phyloP scores from a whole-genome alignment of 2,113 vertebrate species.

The Labeo rohita region DNA sequence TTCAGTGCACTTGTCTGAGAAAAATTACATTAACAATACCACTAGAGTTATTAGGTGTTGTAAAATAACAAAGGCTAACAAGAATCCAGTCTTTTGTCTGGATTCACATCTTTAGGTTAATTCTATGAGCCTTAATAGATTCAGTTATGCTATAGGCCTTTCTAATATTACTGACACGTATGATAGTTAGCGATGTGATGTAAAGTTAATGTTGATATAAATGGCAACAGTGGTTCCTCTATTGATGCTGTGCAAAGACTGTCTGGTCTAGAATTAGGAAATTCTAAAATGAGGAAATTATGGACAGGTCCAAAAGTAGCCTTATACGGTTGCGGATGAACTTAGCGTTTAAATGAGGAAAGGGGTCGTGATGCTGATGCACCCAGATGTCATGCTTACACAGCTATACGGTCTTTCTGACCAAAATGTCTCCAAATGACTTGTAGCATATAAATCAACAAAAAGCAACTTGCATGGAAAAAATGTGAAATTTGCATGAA shows the following conservation, averaged over 20 bases:
- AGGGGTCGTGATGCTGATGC: neutral
- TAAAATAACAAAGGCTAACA: neutral
- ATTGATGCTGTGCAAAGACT: neutral
- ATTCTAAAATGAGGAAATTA: neutral
- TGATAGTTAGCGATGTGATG: neutral
- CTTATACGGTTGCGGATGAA: constrained; percentile 43
- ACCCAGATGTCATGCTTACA: neutral
- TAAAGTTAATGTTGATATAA: neutral
- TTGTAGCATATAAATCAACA: neutral
- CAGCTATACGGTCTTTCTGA: neutral
- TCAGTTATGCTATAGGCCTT: constrained; percentile 14
- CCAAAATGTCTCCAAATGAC: neutral
- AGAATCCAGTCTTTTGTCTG: neutral
- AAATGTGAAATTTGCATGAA: neutral
- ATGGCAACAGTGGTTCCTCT: constrained; percentile 10
- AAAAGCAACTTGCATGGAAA: neutral
- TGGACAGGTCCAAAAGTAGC: constrained; percentile 6
- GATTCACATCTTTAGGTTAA: neutral
- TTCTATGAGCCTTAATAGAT: neutral
- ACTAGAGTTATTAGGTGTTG: neutral
- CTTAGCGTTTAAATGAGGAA: neutral
- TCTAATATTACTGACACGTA: constrained; percentile 24
- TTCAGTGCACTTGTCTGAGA: neutral
- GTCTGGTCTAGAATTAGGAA: neutral
- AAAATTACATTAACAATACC: neutral